Evolutionary conservation across 2,797 vertebrate species (phyloP).

Genomic region (Apogon talboti): DNA sequence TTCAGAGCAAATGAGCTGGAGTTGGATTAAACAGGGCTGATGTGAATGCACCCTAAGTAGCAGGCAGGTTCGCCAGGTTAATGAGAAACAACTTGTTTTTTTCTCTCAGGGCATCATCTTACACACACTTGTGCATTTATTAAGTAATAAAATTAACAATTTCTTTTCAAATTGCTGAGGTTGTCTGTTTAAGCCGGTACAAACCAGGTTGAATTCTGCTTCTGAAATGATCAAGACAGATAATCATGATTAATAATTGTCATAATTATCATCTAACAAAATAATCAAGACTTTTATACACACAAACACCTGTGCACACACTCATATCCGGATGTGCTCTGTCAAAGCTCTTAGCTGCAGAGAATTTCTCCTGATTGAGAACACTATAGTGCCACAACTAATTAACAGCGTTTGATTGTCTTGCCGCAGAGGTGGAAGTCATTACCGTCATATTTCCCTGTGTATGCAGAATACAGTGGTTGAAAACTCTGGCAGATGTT

Average conservation of each 20-base stretch:
- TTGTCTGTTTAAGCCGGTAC: conserved; percentile 24
- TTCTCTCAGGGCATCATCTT: conserved; percentile 14
- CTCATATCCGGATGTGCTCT: conserved; percentile 20
- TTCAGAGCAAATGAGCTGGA: too few relatives aligned
- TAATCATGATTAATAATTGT: conserved; percentile 60
- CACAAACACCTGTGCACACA: conserved; percentile 6
- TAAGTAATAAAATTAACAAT: conserved; percentile 20
- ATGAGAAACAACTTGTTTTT: conserved; percentile 18
- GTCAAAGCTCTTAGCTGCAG: conserved; percentile 50
- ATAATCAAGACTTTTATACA: conserved; percentile 37
- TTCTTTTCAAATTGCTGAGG: conserved; percentile 11
- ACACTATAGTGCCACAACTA: conserved; percentile 61
- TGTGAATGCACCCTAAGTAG: conserved; percentile 2
- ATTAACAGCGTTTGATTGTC: conserved; percentile 75
- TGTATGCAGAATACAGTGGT: conserved; percentile 35
- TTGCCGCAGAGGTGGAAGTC: conserved; percentile 70
- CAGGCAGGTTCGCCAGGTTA: conserved; percentile 31
- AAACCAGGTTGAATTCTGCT: conserved; percentile 23
- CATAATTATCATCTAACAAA: conserved; percentile 48
- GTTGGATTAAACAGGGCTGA: too few relatives aligned
- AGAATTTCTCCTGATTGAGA: conserved; percentile 71
- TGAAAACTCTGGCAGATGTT: conserved; percentile 56
- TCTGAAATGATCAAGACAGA: conserved; percentile 38
- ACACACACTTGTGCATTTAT: conserved; percentile 15
- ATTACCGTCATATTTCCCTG: conserved; percentile 60